Evolutionary conservation across 37 sponge, comb jelly and placozoan genomes (phyloP), one percentile per base, ranked within the genome.

Genomic region (Hexactinellida sp.): DNA sequence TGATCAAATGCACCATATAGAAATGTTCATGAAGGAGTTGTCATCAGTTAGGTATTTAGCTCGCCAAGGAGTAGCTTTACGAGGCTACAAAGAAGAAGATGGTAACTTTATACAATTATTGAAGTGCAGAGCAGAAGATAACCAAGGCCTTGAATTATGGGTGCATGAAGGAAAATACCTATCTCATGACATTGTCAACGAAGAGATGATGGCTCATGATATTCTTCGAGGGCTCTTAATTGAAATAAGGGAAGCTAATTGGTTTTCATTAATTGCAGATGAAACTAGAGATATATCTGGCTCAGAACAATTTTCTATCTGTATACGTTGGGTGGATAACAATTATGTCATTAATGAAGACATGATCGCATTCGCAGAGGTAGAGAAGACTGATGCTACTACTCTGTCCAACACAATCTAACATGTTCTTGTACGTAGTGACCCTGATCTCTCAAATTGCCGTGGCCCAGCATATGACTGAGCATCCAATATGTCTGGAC

Each of bases 251-350:
- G 82, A 38, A 76, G 82, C 87, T 38, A 0, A 24, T 13, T 82
- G 54, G 82, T 91, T 37, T 84, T 51, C 91, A 38, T 10, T 88
- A n/a, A 84, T 89, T 38, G 92, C 87, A 38, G 92, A 91, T 91
- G 87, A 91, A 54, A 83, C 92, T 1, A 87, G 51, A 30, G 91
- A 89, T 86, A 54, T 86, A 16, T 34, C 39, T 38, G 35, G 54
- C 55, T 82, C 55, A 21, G 90, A 90, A 39, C 92, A 92, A 84
- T 32, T 92, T 3, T 85, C 86, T 82, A 51, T 89, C n/a, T 55
- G 84, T 13, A 85, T 93, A 38, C 36, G 91, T 54, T 91, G 88
- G 91, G 90, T 87, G 30, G 88, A 85, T 55, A 63, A 54, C 25
- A 82, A 39, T 23, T 89, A 84, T 37, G 37, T 32, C 24, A 89